Base-by-base conservation (phyloP, 2,888 invertebrate genomes). In the Drosophila kanekoi region DNA sequence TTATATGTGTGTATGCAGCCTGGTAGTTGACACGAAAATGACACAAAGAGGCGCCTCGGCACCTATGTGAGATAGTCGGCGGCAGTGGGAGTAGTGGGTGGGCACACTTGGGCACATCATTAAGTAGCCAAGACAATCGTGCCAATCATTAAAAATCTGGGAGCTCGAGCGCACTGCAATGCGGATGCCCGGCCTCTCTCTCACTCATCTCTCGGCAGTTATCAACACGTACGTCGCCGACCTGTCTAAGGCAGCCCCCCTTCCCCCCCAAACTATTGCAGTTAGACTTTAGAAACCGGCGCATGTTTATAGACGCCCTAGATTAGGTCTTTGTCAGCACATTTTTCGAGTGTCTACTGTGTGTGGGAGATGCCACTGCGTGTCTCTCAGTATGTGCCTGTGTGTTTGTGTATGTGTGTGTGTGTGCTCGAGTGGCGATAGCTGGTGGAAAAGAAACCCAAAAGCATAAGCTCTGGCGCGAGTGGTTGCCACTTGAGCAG, bases 321-420 rank as follows among this genome's bases (percentile, higher is more conserved):
- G 87, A 90, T 91, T 82, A 89, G 81, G 82, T 89, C 91, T 86
- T 89, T 88, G 90, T 91, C 91, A 91, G 91, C 90, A 91, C 91
- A 90, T 90, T 49, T 90, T 87, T 91, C 85, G 79, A 90, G 90
- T 89, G 77, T 71, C 72, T 75, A 72, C 81, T 79, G 40, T 57
- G 33, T 58, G 33, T 58, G 45, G 54, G 54, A 35, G 43, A 44
- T 16, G 16, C 35, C 35, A 35, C 35, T 35, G 13, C 13, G 11
- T 13, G 35, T 13, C 35, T 35, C 13, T 35, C 35, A 69, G 5
- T 4, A 1, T 23, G 23, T 23, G 23, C 5, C 20, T 1, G 47
- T 54, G 44, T 48, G 9, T 45, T 38, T 54, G 41, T 57, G 38
- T 72, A 70, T 64, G 38, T 72, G 72, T 64, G 62, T 77, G 64